Conservation (phyloP, 2,888 invertebrate species). For the Netelia inedita region DNA sequence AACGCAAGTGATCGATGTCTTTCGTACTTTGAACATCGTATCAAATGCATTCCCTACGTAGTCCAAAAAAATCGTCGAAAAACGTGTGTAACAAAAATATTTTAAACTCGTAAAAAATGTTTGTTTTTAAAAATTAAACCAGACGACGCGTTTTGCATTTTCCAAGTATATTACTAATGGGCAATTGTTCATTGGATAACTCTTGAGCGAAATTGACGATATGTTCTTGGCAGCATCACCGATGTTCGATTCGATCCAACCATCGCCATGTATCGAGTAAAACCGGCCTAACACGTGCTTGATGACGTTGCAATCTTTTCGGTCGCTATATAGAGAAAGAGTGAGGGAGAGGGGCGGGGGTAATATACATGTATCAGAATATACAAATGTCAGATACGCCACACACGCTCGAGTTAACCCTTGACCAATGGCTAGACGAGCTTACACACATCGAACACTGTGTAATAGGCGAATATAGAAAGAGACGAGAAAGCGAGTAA, state of each 20-base stretch:
- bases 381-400: conserved; percentile 23
- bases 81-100: no score
- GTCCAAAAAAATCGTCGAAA: no score
- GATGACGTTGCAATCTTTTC: conserved; percentile 38
- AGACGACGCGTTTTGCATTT: background rate
- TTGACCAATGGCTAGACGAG: conserved; percentile 40
- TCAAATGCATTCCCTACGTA: no score
- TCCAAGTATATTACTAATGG: background rate
- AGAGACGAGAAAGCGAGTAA: conserved; percentile 24
- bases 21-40: no score
- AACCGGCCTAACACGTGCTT: conserved; percentile 31
- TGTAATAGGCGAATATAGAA: background rate
- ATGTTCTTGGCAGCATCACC: background rate
- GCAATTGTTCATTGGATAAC: background rate
- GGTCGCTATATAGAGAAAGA: conserved; percentile 5
- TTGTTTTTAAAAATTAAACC: no score
- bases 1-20: no score
- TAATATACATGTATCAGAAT: background rate
- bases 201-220: background rate
- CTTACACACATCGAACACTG: background rate
- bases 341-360: no score
- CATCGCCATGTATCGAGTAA: background rate
- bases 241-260: background rate
- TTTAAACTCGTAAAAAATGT: no score
- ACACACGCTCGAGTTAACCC: conserved; percentile 38